These are phyloP conservation scores for Nipponacmea schrenckii DNA, from an alignment of 2,888 invertebrate species.

Conservation along the genomic window DNA sequence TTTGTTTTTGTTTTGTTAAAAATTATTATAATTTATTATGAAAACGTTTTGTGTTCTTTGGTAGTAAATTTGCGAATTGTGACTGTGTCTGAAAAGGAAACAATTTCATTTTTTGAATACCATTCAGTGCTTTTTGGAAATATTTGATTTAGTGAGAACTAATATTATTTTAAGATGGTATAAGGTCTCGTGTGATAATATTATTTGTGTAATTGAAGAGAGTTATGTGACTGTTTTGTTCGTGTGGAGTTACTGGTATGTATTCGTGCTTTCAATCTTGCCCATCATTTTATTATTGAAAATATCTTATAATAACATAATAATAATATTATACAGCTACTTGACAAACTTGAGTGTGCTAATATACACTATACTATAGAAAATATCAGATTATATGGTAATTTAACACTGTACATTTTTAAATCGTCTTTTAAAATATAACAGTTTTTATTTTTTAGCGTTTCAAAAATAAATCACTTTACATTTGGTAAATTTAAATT, in stretches of 20 bases:
- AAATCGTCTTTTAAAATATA: no score
- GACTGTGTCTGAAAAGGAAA: neutral
- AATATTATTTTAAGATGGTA: conserved; percentile 3
- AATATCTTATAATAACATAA: no score
- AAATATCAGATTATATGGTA: no score
- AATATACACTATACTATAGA: no score
- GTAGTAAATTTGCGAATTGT: neutral
- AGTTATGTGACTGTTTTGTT: conserved; percentile 1
- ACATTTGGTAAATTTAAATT: no score
- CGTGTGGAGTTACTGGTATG: neutral
- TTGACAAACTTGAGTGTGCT: no score
- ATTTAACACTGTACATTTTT: no score
- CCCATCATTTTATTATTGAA: conserved; percentile 9
- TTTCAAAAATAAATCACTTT: no score
- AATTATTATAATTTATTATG: conserved; percentile 1
- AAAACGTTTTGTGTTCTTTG: neutral
- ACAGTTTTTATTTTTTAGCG: no score
- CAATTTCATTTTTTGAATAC: neutral
- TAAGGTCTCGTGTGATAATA: conserved; percentile 1
- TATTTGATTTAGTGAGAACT: neutral
- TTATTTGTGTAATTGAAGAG: conserved; percentile 8
- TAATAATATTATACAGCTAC: no score
- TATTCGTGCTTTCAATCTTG: conserved; percentile 23
- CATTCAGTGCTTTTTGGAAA: conserved; percentile 2
- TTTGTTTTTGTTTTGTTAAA: neutral